These are phyloP conservation scores for Drosophila birchii DNA, from an alignment of 2,888 invertebrate genomes.

Conservation along the genomic window DNA sequence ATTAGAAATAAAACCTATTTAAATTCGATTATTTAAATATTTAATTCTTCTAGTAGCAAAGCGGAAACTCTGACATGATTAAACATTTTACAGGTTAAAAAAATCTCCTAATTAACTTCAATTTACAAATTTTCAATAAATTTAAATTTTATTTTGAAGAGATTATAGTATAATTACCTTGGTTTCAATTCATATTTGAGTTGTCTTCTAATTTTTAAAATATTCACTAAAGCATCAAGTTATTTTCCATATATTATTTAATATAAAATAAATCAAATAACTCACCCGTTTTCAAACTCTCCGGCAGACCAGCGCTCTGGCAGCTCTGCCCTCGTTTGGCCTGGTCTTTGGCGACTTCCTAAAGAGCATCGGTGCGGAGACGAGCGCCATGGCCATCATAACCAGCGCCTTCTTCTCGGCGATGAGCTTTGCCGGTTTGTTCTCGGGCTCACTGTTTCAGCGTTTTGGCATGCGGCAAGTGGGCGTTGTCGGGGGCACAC, in stretches of 20 bases:
- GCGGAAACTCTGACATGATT: too few relatives aligned
- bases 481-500: slow-evolving; percentile 88
- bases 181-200: too few relatives aligned
- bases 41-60: too few relatives aligned
- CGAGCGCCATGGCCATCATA: slow-evolving; percentile 89
- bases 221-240: too few relatives aligned
- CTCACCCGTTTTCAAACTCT: slow-evolving; percentile 1
- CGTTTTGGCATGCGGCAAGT: slow-evolving; percentile 88
- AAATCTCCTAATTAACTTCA: too few relatives aligned
- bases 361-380: slow-evolving; percentile 88
- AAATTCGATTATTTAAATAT: too few relatives aligned
- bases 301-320: slow-evolving; percentile 88
- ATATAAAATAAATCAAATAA: background rate
- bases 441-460: slow-evolving; percentile 88
- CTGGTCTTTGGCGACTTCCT: slow-evolving; percentile 90
- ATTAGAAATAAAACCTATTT: too few relatives aligned
- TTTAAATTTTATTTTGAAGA: too few relatives aligned
- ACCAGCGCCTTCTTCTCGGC: slow-evolving; percentile 88
- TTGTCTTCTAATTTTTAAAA: too few relatives aligned
- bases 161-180: too few relatives aligned
- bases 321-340: slow-evolving; percentile 89
- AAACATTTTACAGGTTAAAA: too few relatives aligned
- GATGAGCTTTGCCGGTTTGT: slow-evolving; percentile 87
- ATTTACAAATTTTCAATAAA: too few relatives aligned
- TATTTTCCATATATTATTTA: background rate